phyloP scores from a whole-genome alignment of 2,888 invertebrate genomes.

The Diogma glabrata region DNA sequence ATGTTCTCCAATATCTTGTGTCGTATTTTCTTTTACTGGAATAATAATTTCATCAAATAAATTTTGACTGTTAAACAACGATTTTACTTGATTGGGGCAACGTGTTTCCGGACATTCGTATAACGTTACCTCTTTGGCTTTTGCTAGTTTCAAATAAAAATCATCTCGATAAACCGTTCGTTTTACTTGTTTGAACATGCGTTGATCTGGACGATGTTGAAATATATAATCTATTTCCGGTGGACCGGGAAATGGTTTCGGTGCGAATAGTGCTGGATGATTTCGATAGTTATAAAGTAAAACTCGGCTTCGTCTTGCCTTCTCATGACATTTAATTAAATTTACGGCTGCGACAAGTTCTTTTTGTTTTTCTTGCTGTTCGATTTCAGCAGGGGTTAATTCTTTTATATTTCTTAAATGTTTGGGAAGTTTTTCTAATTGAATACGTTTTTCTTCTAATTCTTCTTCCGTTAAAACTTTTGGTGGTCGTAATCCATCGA shows the following conservation, averaged over 20 bases:
- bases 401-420: constrained; percentile 13
- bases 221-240: constrained; percentile 23
- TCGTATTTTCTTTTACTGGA: neutral
- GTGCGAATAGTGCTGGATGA: constrained; percentile 18
- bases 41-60: neutral
- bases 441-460: neutral
- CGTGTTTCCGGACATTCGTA: neutral
- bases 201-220: constrained; percentile 26
- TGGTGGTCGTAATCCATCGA: constrained; percentile 16
- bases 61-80: neutral
- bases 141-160: constrained; percentile 19
- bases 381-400: constrained; percentile 15
- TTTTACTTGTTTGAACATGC: constrained; percentile 29
- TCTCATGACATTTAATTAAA: constrained; percentile 39
- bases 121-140: neutral
- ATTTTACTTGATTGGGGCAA: neutral
- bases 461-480: constrained; percentile 16
- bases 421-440: neutral
- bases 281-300: constrained; percentile 18
- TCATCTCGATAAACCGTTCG: constrained; percentile 27
- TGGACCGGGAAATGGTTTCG: constrained; percentile 10
- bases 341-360: constrained; percentile 26
- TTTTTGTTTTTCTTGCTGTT: constrained; percentile 17
- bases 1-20: no score
- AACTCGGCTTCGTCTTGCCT: constrained; percentile 31